Conservation (phyloP, 2,113 vertebrate genomes). For the Plecotus auritus region DNA sequence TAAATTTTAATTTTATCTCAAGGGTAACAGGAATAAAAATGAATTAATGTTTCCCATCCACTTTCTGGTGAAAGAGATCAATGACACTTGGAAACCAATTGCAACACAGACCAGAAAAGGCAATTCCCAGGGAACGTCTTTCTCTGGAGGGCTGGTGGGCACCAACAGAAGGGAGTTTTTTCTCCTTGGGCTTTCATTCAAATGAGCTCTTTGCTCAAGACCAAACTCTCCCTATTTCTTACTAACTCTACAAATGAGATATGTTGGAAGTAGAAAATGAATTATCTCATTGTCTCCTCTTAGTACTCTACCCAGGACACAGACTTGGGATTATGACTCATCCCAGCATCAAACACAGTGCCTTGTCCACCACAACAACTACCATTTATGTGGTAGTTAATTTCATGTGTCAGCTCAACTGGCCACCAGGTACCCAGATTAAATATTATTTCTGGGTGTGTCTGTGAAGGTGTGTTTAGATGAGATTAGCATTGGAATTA, state of each 20-base stretch:
- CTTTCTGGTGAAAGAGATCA: constrained; percentile 11
- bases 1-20: constrained; percentile 37
- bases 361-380: background rate
- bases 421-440: background rate
- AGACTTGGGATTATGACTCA: background rate
- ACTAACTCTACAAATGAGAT: background rate
- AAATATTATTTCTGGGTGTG: background rate
- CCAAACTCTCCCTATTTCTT: background rate
- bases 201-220: background rate
- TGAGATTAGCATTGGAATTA: background rate
- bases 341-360: background rate
- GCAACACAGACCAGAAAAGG: background rate
- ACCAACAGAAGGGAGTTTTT: background rate
- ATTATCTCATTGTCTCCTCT: background rate
- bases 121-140: background rate
- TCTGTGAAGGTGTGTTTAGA: background rate
- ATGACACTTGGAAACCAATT: background rate
- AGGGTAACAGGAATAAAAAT: background rate
- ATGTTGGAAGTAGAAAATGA: background rate
- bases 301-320: background rate
- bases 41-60: constrained; percentile 25
- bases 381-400: background rate
- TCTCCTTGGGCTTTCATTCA: constrained; percentile 26
- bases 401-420: background rate
- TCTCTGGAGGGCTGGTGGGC: background rate